Conservation (phyloP, 2,113 vertebrate species). For the Equus quagga region DNA sequence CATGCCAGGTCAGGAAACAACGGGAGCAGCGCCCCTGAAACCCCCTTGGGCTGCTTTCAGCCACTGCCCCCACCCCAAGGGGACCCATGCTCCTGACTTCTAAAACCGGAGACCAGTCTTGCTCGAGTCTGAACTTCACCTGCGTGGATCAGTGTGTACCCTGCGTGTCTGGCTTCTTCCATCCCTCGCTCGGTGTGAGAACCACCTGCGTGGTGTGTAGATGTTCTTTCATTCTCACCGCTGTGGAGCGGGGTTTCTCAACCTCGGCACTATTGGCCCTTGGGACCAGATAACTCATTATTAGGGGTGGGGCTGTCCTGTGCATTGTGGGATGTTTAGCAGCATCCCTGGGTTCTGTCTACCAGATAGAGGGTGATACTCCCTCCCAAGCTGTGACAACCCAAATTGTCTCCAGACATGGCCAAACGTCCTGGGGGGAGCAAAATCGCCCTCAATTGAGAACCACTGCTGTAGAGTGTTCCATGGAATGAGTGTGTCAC, state of each 20-base stretch:
- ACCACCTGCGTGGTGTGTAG: rapidly evolving
- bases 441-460: background rate
- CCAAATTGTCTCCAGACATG: rapidly evolving
- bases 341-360: background rate
- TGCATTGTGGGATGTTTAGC: rapidly evolving
- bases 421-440: background rate
- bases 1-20: background rate
- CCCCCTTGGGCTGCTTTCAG: background rate
- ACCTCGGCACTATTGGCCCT: rapidly evolving
- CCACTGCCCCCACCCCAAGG: background rate
- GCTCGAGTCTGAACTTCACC: background rate
- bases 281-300: background rate
- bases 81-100: background rate
- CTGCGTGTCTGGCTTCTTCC: background rate
- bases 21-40: rapidly evolving
- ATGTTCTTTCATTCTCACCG: rapidly evolving
- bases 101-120: background rate
- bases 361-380: background rate
- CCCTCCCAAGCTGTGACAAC: background rate
- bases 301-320: background rate
- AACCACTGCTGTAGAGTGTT: rapidly evolving
- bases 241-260: background rate
- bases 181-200: rapidly evolving
- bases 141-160: rapidly evolving
- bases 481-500: background rate